Conservation (phyloP, 2,113 vertebrate species). For the Forbesichthys papilliferus region DNA sequence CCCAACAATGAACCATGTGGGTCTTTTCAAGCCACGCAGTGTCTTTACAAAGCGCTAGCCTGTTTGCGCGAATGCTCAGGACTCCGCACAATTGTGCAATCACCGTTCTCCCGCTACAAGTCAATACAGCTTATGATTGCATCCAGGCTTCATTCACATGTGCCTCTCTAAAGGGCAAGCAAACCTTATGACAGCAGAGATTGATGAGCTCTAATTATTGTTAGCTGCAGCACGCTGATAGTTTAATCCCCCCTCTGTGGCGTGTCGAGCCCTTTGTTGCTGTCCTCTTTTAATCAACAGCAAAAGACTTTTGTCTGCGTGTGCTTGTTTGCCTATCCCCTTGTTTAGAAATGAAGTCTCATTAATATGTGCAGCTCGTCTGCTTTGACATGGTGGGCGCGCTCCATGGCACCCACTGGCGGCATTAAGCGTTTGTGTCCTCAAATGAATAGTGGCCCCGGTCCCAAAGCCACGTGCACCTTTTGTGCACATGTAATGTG, state of each 20-base stretch:
- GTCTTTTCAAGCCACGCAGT: background rate
- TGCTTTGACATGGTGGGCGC: background rate
- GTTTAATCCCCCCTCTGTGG: constrained; percentile 1
- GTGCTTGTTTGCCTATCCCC: constrained; percentile 7
- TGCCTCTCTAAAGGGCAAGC: background rate
- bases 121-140: constrained; percentile 7
- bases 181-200: constrained; percentile 14
- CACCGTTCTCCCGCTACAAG: constrained; percentile 17
- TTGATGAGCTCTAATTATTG: constrained; percentile 41
- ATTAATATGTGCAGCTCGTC: constrained; percentile 25
- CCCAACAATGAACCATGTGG: background rate
- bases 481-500: too few relatives aligned
- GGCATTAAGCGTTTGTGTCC: background rate
- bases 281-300: constrained; percentile 38
- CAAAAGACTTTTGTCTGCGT: constrained; percentile 9
- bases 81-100: constrained; percentile 21
- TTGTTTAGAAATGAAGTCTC: constrained; percentile 19
- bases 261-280: constrained; percentile 9
- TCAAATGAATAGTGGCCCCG: too few relatives aligned
- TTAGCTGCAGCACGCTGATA: constrained; percentile 6
- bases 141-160: constrained; percentile 3
- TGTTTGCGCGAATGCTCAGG: constrained; percentile 10
- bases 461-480: too few relatives aligned
- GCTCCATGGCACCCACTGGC: background rate
- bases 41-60: background rate